A percentile compares a stretch with the other conserved stretches of the same genome.
These are phyloP conservation scores for Lerista edwardsae DNA, from an alignment of 2,797 vertebrate genomes.

Conservation along the genomic window DNA sequence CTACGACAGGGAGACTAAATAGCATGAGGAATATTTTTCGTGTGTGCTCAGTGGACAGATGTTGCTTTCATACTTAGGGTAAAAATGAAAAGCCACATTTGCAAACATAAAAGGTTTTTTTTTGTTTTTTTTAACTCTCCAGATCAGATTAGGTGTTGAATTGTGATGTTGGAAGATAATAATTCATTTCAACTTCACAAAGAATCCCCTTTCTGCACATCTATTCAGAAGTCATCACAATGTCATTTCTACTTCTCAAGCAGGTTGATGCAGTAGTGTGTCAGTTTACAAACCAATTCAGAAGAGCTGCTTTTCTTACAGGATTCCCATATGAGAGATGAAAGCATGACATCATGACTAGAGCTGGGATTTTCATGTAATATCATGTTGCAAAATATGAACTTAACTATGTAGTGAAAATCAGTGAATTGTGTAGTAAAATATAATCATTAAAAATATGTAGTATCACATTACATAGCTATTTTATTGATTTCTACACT, in stretches of 20 bases:
- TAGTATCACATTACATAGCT: no score
- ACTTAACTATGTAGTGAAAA: no score
- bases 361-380: no score
- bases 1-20: background rate
- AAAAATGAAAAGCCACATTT: slow-evolving; percentile 1
- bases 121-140: background rate
- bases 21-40: background rate
- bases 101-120: no score
- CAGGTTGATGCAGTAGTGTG: background rate
- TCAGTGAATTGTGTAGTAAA: no score
- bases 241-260: background rate
- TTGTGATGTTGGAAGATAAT: background rate
- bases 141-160: background rate
- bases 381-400: no score
- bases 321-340: background rate
- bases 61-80: background rate
- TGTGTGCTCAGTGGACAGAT: background rate
- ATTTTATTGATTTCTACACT: no score
- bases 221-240: background rate
- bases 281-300: background rate
- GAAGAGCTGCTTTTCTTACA: background rate
- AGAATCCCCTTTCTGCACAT: background rate
- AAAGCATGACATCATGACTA: background rate
- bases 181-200: background rate
- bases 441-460: no score